Evolutionary conservation across 2,113 vertebrate genomes (phyloP).

Genomic region (Etheostoma cragini): DNA sequence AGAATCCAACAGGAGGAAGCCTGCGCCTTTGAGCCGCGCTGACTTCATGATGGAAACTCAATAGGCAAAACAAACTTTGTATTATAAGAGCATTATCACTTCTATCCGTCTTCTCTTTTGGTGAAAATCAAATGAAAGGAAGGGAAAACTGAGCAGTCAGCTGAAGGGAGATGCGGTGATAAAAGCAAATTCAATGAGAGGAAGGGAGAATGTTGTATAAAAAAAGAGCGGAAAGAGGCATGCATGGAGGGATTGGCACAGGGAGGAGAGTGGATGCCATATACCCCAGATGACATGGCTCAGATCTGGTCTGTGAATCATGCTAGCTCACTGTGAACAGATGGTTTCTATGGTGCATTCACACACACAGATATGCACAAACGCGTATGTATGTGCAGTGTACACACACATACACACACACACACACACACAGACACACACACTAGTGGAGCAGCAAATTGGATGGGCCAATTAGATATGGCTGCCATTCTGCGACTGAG

Average conservation of each 20-base stretch:
- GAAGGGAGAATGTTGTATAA: slow-evolving; percentile 20
- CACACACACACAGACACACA: slow-evolving; percentile 29
- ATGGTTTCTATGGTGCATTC: slow-evolving; percentile 75
- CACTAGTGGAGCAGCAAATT: slow-evolving; percentile 58
- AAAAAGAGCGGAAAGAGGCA: slow-evolving; percentile 15
- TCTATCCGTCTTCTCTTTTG: slow-evolving; percentile 24
- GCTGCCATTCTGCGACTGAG: slow-evolving; percentile 63
- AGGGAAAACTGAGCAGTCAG: slow-evolving; percentile 3
- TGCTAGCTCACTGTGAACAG: slow-evolving; percentile 75
- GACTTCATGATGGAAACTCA: slow-evolving; percentile 57
- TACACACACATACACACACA: slow-evolving; percentile 2
- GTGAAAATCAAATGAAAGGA: slow-evolving; percentile 32
- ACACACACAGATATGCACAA: slow-evolving; percentile 32
- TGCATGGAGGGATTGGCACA: slow-evolving; percentile 35
- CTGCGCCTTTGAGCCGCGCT: slow-evolving; percentile 45
- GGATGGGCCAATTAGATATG: slow-evolving; percentile 74
- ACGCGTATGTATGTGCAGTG: neutral
- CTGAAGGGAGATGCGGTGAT: slow-evolving; percentile 18
- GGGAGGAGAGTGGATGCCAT: slow-evolving; percentile 60
- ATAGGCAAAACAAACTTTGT: slow-evolving; percentile 62
- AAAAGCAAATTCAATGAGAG: slow-evolving; percentile 43
- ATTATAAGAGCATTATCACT: slow-evolving; percentile 32
- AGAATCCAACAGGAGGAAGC: slow-evolving; percentile 37
- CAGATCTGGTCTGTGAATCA: slow-evolving; percentile 78
- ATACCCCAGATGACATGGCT: slow-evolving; percentile 76